A percentile compares a stretch with the other conserved stretches of the same genome.
These are phyloP conservation scores for Daphoenositta chrysoptera DNA, from an alignment of 2,113 vertebrate species.

Conservation along the genomic window DNA sequence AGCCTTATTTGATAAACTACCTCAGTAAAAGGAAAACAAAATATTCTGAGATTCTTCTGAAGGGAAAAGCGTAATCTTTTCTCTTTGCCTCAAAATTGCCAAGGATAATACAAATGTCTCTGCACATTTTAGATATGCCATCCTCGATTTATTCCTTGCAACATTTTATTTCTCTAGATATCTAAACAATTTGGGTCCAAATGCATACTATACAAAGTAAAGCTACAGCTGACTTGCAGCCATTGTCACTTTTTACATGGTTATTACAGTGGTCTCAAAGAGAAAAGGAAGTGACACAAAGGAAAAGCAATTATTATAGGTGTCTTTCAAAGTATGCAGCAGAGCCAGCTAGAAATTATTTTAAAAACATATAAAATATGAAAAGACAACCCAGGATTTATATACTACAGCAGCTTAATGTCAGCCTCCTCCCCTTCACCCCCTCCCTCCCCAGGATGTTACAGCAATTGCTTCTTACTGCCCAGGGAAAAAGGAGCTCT, in stretches of 20 bases:
- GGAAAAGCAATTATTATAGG: not conserved
- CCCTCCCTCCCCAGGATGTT: not conserved
- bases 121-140: not conserved
- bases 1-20: not conserved
- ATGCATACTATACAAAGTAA: not conserved
- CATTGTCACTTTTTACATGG: not conserved
- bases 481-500: not conserved
- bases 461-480: conserved; percentile 24
- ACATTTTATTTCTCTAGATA: not conserved
- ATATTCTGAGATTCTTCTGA: not conserved
- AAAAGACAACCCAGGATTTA: not conserved
- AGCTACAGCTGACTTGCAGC: not conserved
- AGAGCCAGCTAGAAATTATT: not conserved
- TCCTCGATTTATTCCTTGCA: not conserved
- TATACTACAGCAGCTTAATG: not conserved
- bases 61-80: not conserved
- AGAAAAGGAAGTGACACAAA: not conserved
- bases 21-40: not conserved
- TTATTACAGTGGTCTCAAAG: conserved; percentile 1
- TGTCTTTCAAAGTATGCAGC: not conserved
- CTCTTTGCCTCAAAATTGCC: not conserved
- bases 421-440: not conserved
- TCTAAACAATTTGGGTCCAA: not conserved
- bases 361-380: not conserved
- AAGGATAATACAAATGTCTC: not conserved